These are phyloP conservation scores for Spermophilus dauricus DNA, from an alignment of 2,113 vertebrate species.

Conservation along the genomic window DNA sequence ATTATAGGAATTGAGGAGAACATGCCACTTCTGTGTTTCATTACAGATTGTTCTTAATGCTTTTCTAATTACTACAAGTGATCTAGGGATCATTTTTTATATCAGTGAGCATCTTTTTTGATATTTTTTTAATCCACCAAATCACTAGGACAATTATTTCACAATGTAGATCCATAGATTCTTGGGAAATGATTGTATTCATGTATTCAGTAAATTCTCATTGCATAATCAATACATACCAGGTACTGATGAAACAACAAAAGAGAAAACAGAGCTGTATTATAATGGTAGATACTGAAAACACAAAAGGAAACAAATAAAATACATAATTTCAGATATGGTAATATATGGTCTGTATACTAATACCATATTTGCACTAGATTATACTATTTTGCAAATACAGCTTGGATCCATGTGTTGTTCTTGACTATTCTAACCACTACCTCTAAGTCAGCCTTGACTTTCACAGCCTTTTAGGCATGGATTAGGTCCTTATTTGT, in stretches of 20 bases:
- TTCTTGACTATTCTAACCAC: background rate
- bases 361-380: background rate
- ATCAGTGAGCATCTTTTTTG: background rate
- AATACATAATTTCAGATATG: background rate
- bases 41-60: background rate
- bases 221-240: background rate
- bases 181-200: background rate
- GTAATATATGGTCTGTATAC: background rate
- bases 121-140: background rate
- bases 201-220: constrained; percentile 37
- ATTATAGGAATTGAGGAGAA: background rate
- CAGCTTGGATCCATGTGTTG: background rate
- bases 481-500: background rate
- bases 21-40: background rate
- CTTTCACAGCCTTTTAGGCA: constrained; percentile 51
- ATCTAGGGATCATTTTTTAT: background rate
- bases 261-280: background rate
- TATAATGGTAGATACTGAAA: background rate
- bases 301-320: constrained; percentile 41
- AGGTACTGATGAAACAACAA: background rate
- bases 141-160: background rate
- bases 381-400: background rate
- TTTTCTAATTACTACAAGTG: background rate
- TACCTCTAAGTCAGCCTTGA: background rate
- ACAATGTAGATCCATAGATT: background rate